phyloP scores from a whole-genome alignment of 2,888 invertebrate genomes.

The Epinotia demarniana region DNA sequence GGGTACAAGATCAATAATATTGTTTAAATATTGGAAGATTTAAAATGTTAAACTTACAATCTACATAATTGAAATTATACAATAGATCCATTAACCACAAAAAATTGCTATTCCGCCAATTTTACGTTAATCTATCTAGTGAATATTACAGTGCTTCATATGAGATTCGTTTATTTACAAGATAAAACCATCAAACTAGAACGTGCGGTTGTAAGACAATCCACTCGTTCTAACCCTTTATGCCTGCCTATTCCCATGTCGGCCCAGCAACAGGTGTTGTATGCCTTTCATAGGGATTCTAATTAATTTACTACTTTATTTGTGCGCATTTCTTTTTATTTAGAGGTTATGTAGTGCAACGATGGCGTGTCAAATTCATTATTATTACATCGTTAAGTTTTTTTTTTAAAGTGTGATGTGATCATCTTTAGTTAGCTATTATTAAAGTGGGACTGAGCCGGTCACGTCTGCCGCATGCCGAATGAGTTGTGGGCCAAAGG shows the following conservation, averaged over 20 bases:
- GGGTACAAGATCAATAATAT: background rate
- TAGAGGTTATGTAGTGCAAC: background rate
- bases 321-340: background rate
- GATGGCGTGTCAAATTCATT: slow-evolving; percentile 22
- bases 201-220: slow-evolving; percentile 44
- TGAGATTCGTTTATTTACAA: background rate
- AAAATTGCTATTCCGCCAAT: background rate
- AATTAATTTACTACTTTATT: slow-evolving; percentile 33
- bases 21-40: too few species aligned
- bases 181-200: slow-evolving; percentile 28
- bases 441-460: too few species aligned
- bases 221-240: slow-evolving; percentile 42
- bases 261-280: slow-evolving; percentile 45
- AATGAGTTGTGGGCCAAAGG: too few species aligned
- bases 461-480: too few species aligned
- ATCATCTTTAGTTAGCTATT: background rate
- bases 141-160: background rate
- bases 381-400: slow-evolving; percentile 1
- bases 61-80: too few species aligned
- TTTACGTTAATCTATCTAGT: background rate
- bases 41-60: too few species aligned
- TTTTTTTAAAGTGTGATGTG: background rate
- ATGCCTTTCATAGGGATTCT: slow-evolving; percentile 27
- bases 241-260: slow-evolving; percentile 51
- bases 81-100: too few species aligned